Conservation (phyloP, 2,888 invertebrate species). For the Oasisia sp. region DNA sequence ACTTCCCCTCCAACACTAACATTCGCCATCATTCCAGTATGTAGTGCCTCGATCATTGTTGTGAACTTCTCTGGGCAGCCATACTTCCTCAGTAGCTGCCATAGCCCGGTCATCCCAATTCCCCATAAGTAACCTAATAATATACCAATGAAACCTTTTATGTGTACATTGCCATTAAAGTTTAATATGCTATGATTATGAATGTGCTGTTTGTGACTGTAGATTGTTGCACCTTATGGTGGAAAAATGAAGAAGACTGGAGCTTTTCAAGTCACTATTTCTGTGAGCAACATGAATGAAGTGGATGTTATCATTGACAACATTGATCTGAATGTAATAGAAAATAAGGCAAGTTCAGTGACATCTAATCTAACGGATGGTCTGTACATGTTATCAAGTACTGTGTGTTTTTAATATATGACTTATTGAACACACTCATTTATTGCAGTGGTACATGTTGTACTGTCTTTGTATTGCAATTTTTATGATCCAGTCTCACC, state of each 20-base stretch:
- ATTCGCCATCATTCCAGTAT: too few relatives aligned
- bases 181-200: not conserved
- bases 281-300: not conserved
- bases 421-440: not conserved
- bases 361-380: not conserved
- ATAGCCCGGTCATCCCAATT: too few relatives aligned
- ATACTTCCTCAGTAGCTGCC: too few relatives aligned
- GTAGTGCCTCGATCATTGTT: too few relatives aligned
- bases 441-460: not conserved
- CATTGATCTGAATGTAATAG: not conserved
- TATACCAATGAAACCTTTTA: too few relatives aligned
- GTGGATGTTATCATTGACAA: not conserved
- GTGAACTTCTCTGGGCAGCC: too few relatives aligned
- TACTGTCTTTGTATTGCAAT: not conserved
- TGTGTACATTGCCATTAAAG: too few relatives aligned
- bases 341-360: not conserved
- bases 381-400: not conserved
- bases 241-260: not conserved
- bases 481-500: not conserved
- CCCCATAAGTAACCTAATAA: too few relatives aligned
- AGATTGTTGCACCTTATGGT: not conserved
- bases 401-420: not conserved
- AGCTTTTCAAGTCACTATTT: not conserved
- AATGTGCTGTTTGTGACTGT: not conserved
- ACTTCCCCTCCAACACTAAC: too few relatives aligned